A percentile compares a stretch with the other conserved stretches of the same genome.
These are phyloP conservation scores for Sinella curviseta DNA, from an alignment of 1,140 invertebrate genomes.

Conservation along the genomic window DNA sequence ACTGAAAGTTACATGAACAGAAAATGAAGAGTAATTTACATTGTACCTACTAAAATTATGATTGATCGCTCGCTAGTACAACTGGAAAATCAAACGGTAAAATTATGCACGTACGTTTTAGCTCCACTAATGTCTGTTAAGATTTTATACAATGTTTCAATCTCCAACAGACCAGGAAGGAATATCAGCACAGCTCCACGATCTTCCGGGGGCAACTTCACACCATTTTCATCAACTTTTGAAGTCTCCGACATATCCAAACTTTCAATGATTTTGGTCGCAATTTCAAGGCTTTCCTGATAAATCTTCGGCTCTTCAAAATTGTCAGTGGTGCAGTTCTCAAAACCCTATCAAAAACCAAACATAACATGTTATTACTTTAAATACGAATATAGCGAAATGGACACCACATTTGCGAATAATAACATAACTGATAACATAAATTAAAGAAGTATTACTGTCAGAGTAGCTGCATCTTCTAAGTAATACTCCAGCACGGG, in stretches of 20 bases:
- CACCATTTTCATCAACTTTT: conserved; percentile 51
- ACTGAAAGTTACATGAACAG: background rate
- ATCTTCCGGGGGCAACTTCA: background rate
- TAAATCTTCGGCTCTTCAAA: conserved; percentile 50
- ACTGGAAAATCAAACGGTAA: too few species aligned
- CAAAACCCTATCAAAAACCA: too few species aligned
- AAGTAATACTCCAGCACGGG: conserved; percentile 69
- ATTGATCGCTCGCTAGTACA: conserved; percentile 29
- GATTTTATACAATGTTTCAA: conserved; percentile 63
- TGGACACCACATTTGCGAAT: background rate
- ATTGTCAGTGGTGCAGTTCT: too few species aligned
- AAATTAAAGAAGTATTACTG: background rate
- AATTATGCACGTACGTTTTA: conserved; percentile 39
- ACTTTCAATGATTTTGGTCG: conserved; percentile 64
- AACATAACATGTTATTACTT: conserved; percentile 8
- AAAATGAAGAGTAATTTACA: background rate
- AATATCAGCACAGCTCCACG: conserved; percentile 77
- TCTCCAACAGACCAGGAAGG: conserved; percentile 81
- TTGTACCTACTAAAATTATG: background rate
- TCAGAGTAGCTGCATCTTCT: conserved; percentile 60
- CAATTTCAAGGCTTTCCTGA: conserved; percentile 51
- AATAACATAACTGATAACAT: background rate
- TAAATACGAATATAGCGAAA: conserved; percentile 12
- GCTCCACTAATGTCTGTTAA: conserved; percentile 41
- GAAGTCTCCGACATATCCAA: conserved; percentile 71